phyloP scores from a whole-genome alignment of 2,888 invertebrate genomes.

The Entomobrya proxima region DNA sequence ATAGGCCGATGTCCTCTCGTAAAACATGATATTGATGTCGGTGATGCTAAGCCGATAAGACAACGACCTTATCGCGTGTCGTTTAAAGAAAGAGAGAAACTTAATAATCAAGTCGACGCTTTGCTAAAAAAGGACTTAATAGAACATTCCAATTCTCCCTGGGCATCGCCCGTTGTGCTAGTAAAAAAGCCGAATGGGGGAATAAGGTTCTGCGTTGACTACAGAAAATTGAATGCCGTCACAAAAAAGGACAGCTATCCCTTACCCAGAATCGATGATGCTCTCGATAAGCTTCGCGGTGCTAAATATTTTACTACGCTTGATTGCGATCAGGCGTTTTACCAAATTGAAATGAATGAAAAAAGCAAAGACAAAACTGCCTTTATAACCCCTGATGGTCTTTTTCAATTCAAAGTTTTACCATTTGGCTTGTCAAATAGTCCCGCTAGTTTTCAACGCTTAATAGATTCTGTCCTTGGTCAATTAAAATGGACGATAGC shows the following conservation, averaged over 20 bases:
- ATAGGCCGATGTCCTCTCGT: not conserved
- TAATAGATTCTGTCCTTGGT: not conserved
- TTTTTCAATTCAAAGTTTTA: too few species aligned
- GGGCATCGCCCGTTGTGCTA: too few species aligned
- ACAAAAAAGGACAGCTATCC: constrained; percentile 37
- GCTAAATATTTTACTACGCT: not conserved
- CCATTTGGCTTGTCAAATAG: too few species aligned
- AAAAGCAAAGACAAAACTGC: constrained; percentile 17
- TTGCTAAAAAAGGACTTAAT: not conserved
- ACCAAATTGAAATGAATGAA: not conserved
- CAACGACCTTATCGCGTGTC: not conserved
- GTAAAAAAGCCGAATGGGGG: too few species aligned
- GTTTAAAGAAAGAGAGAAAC: not conserved
- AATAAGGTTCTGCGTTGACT: too few species aligned
- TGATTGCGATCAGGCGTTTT: not conserved
- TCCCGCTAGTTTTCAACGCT: too few species aligned
- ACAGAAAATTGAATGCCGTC: too few species aligned
- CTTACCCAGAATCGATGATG: constrained; percentile 48
- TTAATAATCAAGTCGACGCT: not conserved
- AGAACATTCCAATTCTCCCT: too few species aligned
- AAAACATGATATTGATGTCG: not conserved
- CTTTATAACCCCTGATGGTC: too few species aligned
- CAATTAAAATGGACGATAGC: not conserved
- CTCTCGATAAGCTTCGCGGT: too few species aligned
- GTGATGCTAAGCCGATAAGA: not conserved